These are phyloP conservation scores for Python bivittatus DNA, from an alignment of 2,113 vertebrate genomes.

Conservation along the genomic window DNA sequence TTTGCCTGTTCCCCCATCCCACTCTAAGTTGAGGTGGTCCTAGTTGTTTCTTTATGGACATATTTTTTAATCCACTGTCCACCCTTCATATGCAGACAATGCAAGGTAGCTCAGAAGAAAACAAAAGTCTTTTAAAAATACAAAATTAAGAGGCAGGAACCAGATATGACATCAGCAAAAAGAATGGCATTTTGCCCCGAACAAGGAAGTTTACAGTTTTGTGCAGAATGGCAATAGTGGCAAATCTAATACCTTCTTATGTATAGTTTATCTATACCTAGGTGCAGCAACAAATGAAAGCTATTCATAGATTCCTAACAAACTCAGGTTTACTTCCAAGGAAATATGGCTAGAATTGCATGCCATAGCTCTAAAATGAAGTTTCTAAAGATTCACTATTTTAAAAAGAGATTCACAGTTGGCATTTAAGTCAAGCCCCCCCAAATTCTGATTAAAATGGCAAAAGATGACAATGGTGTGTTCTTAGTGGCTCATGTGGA, in stretches of 20 bases:
- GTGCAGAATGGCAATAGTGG: neutral
- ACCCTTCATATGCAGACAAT: neutral
- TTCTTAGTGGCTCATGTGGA: neutral
- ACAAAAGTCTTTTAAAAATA: neutral
- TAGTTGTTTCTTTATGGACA: neutral
- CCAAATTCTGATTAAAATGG: neutral
- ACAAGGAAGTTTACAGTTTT: neutral
- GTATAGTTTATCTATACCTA: neutral
- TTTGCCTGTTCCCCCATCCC: neutral
- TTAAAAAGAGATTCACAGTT: neutral
- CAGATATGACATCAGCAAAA: neutral
- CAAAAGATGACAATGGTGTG: neutral
- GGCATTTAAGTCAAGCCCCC: neutral
- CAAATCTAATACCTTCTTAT: neutral
- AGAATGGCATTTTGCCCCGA: neutral
- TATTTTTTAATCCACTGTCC: neutral
- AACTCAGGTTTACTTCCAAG: neutral
- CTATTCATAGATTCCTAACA: neutral
- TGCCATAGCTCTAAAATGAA: neutral
- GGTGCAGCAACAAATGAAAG: neutral
- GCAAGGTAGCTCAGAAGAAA: neutral
- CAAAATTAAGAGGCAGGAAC: neutral
- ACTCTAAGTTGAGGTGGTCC: neutral
- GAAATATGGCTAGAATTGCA: neutral
- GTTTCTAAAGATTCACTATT: neutral